Percentiles rank a stretch among this genome's conserved stretches.
Evolutionary conservation across 2,888 invertebrate species (phyloP).

Genomic region (Nyleta sp.): DNA sequence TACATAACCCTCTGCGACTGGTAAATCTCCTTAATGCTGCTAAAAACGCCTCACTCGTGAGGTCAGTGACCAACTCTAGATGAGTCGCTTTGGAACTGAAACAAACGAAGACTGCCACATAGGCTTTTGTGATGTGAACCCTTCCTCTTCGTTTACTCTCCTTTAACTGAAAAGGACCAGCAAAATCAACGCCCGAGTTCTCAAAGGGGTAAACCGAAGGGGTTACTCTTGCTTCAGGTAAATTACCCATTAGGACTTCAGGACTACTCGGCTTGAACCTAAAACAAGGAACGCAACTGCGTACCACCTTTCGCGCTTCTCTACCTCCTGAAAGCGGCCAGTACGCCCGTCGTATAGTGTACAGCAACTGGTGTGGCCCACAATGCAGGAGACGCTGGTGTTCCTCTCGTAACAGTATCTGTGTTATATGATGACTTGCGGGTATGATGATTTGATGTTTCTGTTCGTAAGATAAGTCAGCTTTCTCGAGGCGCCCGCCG

Average conservation of each 20-base stretch:
- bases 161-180: constrained; percentile 61
- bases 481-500: not conserved
- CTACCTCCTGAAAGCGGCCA: constrained; percentile 12
- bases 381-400: constrained; percentile 3
- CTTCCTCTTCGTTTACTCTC: constrained; percentile 41
- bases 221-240: constrained; percentile 33
- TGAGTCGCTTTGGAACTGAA: constrained; percentile 61
- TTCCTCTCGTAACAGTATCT: too few relatives aligned
- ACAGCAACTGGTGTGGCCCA: constrained; percentile 1
- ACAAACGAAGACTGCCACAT: constrained; percentile 67
- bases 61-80: constrained; percentile 52
- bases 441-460: constrained; percentile 17
- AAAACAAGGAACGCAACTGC: not conserved
- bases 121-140: constrained; percentile 52
- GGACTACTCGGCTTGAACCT: not conserved
- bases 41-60: not conserved
- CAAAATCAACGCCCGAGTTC: constrained; percentile 18
- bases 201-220: too few relatives aligned
- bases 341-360: not conserved
- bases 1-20: constrained; percentile 44
- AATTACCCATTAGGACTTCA: constrained; percentile 34
- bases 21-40: constrained; percentile 47
- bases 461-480: constrained; percentile 1
- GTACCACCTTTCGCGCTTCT: constrained; percentile 35
- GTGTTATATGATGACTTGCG: constrained; percentile 9